Base-by-base conservation (phyloP, 1,140 invertebrate species). In the Drosophila subpulchrella region DNA sequence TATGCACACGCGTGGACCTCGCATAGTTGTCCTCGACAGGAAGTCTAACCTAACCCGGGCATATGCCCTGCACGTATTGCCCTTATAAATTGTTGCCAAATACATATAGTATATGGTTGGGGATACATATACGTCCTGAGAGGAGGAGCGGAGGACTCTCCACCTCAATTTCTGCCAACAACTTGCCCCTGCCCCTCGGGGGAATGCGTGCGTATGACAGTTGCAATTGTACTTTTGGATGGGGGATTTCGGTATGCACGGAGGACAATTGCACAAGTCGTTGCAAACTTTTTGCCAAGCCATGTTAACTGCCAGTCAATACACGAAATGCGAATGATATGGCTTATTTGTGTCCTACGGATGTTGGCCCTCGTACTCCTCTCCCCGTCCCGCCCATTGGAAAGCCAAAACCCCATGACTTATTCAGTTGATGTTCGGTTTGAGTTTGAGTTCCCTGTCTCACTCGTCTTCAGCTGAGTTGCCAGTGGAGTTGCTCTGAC, bases 261-360 rank as follows among this genome's bases (percentile, higher is more conserved):
- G 17, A 78, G 78, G 68, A 85, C 78, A 78, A 82, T 86, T 81
- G 75, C 78, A 78, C 62, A 82, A 85, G 74, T 85, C 82, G 50
- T 63, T 82, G 82, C 63, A 78, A 85, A 81, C 70, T 75, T 88
- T 86, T 86, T 82, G 75, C 70, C 54, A 47, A 77, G 71, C 75
- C 82, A 76, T 86, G 82, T 88, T 88, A 86, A 88, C 83, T 86
- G 83, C 75, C 82, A 86, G 78, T 88, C 82, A 86, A 86, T 86
- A 81, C 68, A 72, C 83, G 78, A 88, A 88, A 75, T 81, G 82
- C 75, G 80, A 85, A 75, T 86, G 81, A 85, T 84, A 84, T 81
- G 82, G 78, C 81, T 81, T 81, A 85, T 85, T 84, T 85, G 73
- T 73, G 80, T 62, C 51, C 75, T 68, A 34, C 55, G 73, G 73